Evolutionary conservation across 2,888 invertebrate genomes (phyloP).

Genomic region (Pachydiplax longipennis): DNA sequence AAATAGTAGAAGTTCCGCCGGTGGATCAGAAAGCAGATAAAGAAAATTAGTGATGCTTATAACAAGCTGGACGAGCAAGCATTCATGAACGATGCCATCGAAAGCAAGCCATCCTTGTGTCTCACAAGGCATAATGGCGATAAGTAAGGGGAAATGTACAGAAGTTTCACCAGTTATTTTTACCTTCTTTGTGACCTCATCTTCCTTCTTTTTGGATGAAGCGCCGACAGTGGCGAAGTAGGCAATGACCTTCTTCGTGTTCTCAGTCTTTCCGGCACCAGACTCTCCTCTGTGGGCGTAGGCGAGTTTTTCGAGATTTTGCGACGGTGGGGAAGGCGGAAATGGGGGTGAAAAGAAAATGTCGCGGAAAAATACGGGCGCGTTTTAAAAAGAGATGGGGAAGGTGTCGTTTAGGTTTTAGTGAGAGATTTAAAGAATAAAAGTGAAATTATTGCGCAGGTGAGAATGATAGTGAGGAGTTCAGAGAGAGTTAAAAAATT

Average conservation of each 20-base stretch:
- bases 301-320: constrained; percentile 47
- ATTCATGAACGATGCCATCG: no score
- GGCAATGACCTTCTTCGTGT: constrained; percentile 99
- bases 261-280: constrained; percentile 99
- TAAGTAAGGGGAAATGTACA: no score
- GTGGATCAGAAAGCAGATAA: no score
- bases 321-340: background rate
- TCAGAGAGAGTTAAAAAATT: background rate
- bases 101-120: no score
- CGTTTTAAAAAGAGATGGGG: background rate
- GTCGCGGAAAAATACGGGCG: background rate
- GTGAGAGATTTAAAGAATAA: no score
- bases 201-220: constrained; percentile 76
- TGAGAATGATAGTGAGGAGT: background rate
- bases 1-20: no score
- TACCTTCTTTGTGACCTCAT: constrained; percentile 70
- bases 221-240: constrained; percentile 99
- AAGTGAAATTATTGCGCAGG: background rate
- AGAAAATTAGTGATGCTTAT: no score
- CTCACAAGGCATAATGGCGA: no score
- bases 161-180: background rate
- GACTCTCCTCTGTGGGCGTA: constrained; percentile 82
- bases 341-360: background rate
- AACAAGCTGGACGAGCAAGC: no score
- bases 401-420: background rate